These are phyloP conservation scores for Chaenocephalus aceratus DNA, from an alignment of 2,113 vertebrate genomes.

Conservation along the genomic window DNA sequence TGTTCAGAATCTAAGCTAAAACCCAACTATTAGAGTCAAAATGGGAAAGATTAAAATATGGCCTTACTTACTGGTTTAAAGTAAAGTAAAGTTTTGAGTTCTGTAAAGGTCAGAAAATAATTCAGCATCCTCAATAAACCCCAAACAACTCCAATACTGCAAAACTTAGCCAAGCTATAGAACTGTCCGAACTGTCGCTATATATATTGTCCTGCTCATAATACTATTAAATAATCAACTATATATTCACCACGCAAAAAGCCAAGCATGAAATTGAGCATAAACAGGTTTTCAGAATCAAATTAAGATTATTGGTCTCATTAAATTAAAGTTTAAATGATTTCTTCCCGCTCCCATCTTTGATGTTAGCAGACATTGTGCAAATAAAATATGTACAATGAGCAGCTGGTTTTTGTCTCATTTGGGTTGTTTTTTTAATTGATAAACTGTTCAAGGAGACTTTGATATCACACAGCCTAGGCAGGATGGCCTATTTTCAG, in stretches of 20 bases:
- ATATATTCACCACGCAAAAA: no score
- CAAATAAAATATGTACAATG: constrained; percentile 18
- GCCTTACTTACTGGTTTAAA: no score
- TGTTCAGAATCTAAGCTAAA: neutral
- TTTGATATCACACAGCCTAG: constrained; percentile 32
- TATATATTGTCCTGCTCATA: no score
- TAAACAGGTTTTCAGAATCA: no score
- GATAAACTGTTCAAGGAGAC: constrained; percentile 60
- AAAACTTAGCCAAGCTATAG: no score
- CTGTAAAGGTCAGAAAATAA: no score
- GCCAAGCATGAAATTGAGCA: no score
- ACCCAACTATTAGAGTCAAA: neutral
- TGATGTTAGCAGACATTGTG: neutral
- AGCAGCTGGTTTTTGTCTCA: constrained; percentile 24
- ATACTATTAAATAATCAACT: no score
- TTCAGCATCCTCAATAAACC: neutral
- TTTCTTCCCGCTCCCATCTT: neutral
- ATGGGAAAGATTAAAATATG: no score
- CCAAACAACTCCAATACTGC: no score
- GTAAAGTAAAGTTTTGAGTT: no score
- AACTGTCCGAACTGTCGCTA: no score
- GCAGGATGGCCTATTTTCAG: constrained; percentile 62
- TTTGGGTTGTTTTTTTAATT: constrained; percentile 22
- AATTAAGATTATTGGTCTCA: neutral
- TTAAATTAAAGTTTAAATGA: neutral